Evolutionary conservation across 2,888 invertebrate species (phyloP).

Genomic region (Patella caerulea): DNA sequence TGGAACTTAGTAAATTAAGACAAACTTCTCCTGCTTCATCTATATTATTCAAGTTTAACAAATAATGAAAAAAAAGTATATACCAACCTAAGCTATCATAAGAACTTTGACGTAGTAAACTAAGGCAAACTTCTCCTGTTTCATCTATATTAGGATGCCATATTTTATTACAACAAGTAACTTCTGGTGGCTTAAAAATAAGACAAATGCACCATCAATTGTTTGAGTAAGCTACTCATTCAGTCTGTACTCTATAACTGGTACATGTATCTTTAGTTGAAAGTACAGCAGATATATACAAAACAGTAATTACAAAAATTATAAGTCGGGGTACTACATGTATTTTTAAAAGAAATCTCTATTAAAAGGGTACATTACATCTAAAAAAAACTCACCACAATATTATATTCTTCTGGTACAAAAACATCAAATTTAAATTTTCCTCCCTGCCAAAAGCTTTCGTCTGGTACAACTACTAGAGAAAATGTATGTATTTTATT

Average conservation of each 20-base stretch:
- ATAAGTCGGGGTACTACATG: too few species aligned
- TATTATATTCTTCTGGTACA: conserved; percentile 95
- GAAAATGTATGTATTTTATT: conserved; percentile 86
- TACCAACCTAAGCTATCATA: conserved; percentile 83
- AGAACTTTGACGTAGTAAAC: conserved; percentile 89
- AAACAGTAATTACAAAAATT: too few species aligned
- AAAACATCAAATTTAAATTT: conserved; percentile 87
- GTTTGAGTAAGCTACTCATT: too few species aligned
- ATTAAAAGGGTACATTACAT: too few species aligned
- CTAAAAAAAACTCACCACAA: conserved; percentile 80
- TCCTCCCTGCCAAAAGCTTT: conserved; percentile 91
- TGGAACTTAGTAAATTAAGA: conserved; percentile 89
- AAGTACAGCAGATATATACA: too few species aligned
- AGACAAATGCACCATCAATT: neutral
- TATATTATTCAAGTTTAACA: conserved; percentile 75
- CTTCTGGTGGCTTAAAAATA: conserved; percentile 85
- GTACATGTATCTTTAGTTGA: too few species aligned
- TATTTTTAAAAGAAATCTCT: too few species aligned
- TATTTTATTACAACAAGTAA: conserved; percentile 89
- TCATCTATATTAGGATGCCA: conserved; percentile 98
- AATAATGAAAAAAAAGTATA: too few species aligned
- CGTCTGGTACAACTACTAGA: conserved; percentile 84
- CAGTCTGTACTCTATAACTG: too few species aligned
- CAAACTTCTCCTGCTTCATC: conserved; percentile 94
- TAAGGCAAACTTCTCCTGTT: conserved; percentile 92